Evolutionary conservation across 2,797 vertebrate genomes (phyloP).

Genomic region (Takifugu rubripes): DNA sequence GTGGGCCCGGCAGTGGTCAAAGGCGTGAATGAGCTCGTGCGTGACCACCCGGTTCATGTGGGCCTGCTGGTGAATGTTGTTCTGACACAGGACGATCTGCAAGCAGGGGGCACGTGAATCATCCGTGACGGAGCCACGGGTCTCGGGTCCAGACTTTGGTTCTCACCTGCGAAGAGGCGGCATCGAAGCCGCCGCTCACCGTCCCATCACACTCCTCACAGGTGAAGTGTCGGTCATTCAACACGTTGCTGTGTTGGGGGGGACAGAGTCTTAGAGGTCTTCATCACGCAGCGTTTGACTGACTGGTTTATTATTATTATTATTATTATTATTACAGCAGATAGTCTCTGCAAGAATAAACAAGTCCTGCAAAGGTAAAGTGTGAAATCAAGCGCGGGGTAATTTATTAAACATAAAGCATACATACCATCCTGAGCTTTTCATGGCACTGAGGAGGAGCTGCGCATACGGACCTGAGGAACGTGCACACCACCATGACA

Average conservation of each 20-base stretch:
- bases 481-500: conserved; percentile 10
- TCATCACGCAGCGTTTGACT: too few species aligned
- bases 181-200: conserved; percentile 93
- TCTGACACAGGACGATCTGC: conserved; percentile 97
- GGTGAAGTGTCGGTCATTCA: conserved; percentile 89
- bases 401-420: neutral
- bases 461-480: conserved; percentile 88
- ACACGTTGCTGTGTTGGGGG: conserved; percentile 76
- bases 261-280: neutral
- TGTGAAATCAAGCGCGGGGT: neutral
- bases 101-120: conserved; percentile 3
- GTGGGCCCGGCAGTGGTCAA: conserved; percentile 93
- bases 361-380: too few species aligned
- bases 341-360: too few species aligned
- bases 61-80: conserved; percentile 89
- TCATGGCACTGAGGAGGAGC: conserved; percentile 92
- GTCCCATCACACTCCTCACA: conserved; percentile 92
- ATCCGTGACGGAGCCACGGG: too few species aligned
- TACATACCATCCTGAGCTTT: conserved; percentile 81
- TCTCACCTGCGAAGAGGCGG: conserved; percentile 87
- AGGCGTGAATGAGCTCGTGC: conserved; percentile 94
- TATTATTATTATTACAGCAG: too few species aligned
- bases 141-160: fast-evolving
- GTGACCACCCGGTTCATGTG: conserved; percentile 94
- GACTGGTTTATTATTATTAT: too few species aligned